Percentiles rank a stretch among this genome's conserved stretches.
Conservation (phyloP, 2,888 invertebrate genomes). For the Dryobota labecula region DNA sequence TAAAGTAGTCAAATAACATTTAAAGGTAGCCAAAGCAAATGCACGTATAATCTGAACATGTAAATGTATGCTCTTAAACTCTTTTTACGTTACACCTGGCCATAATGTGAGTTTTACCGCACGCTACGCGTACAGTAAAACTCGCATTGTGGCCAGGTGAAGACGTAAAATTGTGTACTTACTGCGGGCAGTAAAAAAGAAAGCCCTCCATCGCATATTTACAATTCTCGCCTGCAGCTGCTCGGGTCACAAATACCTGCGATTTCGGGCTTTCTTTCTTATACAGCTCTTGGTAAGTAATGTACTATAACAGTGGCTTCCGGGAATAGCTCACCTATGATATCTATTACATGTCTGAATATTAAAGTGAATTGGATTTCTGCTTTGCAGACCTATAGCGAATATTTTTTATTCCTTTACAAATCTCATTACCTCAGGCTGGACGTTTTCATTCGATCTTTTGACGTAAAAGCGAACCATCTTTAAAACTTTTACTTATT, state of each 20-base stretch:
- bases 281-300: too few species aligned
- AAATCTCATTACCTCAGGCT: constrained; percentile 41
- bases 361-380: constrained; percentile 69
- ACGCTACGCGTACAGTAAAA: too few species aligned
- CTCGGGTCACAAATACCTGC: too few species aligned
- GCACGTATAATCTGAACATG: constrained; percentile 24
- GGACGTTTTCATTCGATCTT: constrained; percentile 25
- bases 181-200: too few species aligned
- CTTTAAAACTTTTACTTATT: constrained; percentile 21
- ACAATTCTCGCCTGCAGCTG: too few species aligned
- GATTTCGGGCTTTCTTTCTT: too few species aligned
- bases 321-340: constrained; percentile 50
- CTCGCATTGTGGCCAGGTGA: too few species aligned
- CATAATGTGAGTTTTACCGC: too few species aligned
- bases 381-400: constrained; percentile 45
- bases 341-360: constrained; percentile 61
- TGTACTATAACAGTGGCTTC: too few species aligned
- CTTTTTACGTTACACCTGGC: too few species aligned
- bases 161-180: too few species aligned
- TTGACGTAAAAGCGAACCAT: constrained; percentile 21
- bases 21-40: constrained; percentile 19
- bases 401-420: constrained; percentile 63
- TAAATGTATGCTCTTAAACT: constrained; percentile 13
- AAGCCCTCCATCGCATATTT: too few species aligned
- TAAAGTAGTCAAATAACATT: constrained; percentile 11